These are phyloP conservation scores for Drosophila rellima DNA, from an alignment of 2,888 invertebrate species.

Conservation along the genomic window DNA sequence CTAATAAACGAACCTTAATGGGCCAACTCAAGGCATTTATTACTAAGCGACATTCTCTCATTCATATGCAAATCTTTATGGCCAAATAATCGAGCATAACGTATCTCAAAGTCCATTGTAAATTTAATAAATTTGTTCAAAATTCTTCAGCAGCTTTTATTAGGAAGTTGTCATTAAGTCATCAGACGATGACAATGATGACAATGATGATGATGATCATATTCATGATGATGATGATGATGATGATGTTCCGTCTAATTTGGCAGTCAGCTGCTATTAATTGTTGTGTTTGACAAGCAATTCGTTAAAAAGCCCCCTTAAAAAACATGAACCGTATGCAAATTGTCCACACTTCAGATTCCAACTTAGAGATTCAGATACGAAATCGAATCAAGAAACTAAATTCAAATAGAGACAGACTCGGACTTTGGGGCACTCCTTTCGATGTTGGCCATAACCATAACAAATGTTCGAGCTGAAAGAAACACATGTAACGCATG, in stretches of 20 bases:
- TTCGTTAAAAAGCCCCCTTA: conserved; percentile 55
- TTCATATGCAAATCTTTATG: conserved; percentile 74
- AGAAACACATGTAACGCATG: conserved; percentile 74
- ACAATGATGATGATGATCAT: neutral
- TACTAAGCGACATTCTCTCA: conserved; percentile 53
- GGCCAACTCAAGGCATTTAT: conserved; percentile 62
- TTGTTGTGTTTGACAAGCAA: conserved; percentile 70
- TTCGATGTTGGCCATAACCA: conserved; percentile 55
- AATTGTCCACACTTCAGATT: conserved; percentile 41
- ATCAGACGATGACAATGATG: conserved; percentile 41
- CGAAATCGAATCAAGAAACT: conserved; percentile 25
- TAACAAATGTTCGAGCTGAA: conserved; percentile 69
- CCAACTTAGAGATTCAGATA: conserved; percentile 8
- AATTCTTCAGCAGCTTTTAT: conserved; percentile 59
- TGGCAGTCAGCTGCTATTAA: conserved; percentile 71
- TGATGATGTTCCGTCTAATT: conserved; percentile 55
- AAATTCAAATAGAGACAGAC: conserved; percentile 3
- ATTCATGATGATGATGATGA: neutral
- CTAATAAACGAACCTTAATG: conserved; percentile 73
- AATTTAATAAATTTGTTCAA: conserved; percentile 73
- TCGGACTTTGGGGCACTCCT: conserved; percentile 44
- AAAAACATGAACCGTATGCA: conserved; percentile 56
- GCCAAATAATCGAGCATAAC: conserved; percentile 73
- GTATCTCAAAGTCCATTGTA: conserved; percentile 60
- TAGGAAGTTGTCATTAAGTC: conserved; percentile 79